Evolutionary conservation across 2,113 vertebrate genomes (phyloP).

Genomic region (Delphinus delphis): DNA sequence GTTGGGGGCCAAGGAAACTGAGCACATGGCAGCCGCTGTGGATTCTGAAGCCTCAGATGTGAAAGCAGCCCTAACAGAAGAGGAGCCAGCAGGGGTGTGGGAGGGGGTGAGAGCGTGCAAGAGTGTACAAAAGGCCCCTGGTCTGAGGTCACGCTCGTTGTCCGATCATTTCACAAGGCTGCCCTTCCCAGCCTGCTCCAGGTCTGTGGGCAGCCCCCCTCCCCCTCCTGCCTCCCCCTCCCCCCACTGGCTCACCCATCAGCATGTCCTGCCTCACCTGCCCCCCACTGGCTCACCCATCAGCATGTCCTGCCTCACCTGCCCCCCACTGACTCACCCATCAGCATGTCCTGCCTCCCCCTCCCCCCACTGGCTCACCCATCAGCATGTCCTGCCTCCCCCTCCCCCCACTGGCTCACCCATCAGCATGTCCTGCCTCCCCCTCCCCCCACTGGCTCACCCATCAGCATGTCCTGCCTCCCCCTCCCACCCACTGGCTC

Average conservation of each 20-base stretch:
- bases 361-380: neutral
- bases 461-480: conserved; percentile 12
- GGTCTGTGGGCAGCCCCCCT: neutral
- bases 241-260: conserved; percentile 74
- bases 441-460: conserved; percentile 70
- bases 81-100: neutral
- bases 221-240: neutral
- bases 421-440: neutral
- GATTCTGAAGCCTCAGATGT: neutral
- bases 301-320: neutral
- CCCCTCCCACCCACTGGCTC: neutral
- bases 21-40: neutral
- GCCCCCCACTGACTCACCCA: conserved; percentile 73
- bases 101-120: neutral
- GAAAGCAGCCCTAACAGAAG: neutral
- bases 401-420: conserved; percentile 74
- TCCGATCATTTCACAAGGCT: neutral
- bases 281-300: conserved; percentile 73
- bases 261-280: neutral
- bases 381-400: no score
- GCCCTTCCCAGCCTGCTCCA: neutral
- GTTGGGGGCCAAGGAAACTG: neutral
- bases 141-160: neutral
- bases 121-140: neutral
- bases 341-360: conserved; percentile 7